Evolutionary conservation across 2,888 invertebrate genomes (phyloP).

Genomic region (Dysmachus trigonus): DNA sequence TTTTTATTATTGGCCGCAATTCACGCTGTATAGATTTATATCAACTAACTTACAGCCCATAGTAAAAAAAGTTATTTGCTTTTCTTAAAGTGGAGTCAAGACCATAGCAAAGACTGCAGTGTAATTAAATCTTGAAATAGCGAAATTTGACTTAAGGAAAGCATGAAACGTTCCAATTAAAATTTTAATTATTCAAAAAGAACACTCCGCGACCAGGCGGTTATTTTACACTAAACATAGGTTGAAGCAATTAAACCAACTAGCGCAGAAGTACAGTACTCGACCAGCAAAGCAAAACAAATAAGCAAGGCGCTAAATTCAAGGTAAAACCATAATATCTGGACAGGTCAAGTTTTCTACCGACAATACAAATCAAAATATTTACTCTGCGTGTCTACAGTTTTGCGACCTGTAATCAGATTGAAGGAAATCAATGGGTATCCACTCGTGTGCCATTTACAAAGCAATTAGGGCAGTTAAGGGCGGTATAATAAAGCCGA

Average conservation of each 20-base stretch:
- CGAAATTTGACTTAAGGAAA: not conserved
- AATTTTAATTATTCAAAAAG: not conserved
- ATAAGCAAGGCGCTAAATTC: not conserved
- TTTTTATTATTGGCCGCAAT: too few species aligned
- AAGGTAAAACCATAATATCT: not conserved
- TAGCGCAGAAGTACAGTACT: not conserved
- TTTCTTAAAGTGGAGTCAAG: too few species aligned
- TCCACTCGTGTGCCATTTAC: not conserved
- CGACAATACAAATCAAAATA: not conserved
- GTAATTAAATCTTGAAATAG: not conserved
- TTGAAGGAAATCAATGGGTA: not conserved
- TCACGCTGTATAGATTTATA: too few species aligned
- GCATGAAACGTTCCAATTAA: not conserved
- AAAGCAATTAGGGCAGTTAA: slow-evolving; percentile 4
- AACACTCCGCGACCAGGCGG: not conserved
- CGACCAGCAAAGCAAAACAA: not conserved
- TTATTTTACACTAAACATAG: not conserved
- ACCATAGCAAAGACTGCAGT: not conserved
- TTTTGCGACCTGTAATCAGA: slow-evolving; percentile 26
- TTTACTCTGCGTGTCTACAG: slow-evolving; percentile 8
- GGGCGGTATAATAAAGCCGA: not conserved
- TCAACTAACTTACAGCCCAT: too few species aligned
- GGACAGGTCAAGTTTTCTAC: not conserved
- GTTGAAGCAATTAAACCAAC: not conserved
- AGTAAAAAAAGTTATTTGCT: too few species aligned